Percentiles rank a stretch among this genome's conserved stretches.
phyloP scores from a whole-genome alignment of 1,140 invertebrate species.

The Drosophila leontia region DNA sequence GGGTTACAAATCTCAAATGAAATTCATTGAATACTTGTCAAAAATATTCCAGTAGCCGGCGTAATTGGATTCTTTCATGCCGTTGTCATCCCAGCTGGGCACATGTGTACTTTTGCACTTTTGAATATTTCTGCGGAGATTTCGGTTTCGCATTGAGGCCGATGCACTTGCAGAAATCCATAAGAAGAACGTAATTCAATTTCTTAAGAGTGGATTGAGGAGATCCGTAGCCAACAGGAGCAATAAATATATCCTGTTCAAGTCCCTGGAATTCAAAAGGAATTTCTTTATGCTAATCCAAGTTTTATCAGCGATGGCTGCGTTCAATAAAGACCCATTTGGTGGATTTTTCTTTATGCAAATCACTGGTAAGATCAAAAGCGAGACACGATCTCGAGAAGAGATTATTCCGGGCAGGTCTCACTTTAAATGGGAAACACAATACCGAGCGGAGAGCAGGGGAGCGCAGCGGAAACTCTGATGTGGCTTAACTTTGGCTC shows the following conservation, averaged over 20 bases:
- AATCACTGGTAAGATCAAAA: conserved; percentile 62
- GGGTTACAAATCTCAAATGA: conserved; percentile 73
- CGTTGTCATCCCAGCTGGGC: conserved; percentile 41
- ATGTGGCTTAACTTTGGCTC: conserved; percentile 48
- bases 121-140: conserved; percentile 55
- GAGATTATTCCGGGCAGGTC: conserved; percentile 69
- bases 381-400: conserved; percentile 42
- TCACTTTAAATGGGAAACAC: conserved; percentile 43
- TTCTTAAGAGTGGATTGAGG: neutral
- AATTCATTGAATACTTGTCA: conserved; percentile 84
- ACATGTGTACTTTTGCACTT: conserved; percentile 75
- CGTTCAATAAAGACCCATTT: conserved; percentile 19
- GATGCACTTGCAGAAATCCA: neutral
- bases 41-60: conserved; percentile 67
- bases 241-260: neutral
- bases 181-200: neutral
- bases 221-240: neutral
- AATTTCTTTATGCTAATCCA: conserved; percentile 3
- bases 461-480: conserved; percentile 17
- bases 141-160: neutral
- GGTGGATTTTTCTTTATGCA: conserved; percentile 28
- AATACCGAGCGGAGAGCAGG: neutral
- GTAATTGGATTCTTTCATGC: conserved; percentile 73
- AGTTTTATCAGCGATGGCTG: conserved; percentile 8
- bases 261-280: neutral